Evolutionary conservation across 2,888 invertebrate species (phyloP), one percentile per base, ranked within the genome.

Genomic region (Eudemis profundana): DNA sequence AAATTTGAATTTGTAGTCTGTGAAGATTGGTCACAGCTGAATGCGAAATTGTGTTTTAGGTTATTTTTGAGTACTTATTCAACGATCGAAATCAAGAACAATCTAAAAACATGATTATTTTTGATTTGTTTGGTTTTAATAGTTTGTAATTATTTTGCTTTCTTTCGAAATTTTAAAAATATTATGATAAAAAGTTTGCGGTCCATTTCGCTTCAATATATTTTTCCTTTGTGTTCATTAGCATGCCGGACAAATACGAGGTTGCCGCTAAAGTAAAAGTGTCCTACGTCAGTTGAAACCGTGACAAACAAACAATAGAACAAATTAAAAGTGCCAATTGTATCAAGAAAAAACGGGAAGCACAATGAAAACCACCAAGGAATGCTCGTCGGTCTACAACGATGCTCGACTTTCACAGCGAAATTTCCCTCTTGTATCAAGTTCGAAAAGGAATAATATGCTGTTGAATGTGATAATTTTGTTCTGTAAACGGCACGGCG

Each of bases 381-480:
- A 56, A 56, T 27, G 47, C 23, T 19, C n/a, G 36, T 40, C 53
- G 3, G 27, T 42, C 10, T 21, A 54, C n/a, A n/a, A 38, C 33
- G 53, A 51, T 46, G 23, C 61, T 53, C 21, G 40, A 49, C 62
- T 47, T 62, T 53, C 54, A 54, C 44, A 14, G 23, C 14, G 33
- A 33, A 33, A 56, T 51, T 36, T 12, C 27, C 42, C 36, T 36
- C 57, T 64, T 57, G 12, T 46, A 17, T 62, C 42, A 50, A 57
- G 49, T 46, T 54, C 33, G 53, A 21, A 38, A 56, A 46, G 19
- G 21, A 47, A 56, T 62, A 56, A 56, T 33, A 49, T 49, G 40
- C 47, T 33, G 33, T 61, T 54, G 36, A 47, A 62, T 46, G 38
- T 65, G 46, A 60, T 53, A 51, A 60, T 65, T 65, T 65, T 47